phyloP scores from a whole-genome alignment of 2,888 invertebrate genomes.

The Rhaphigaster nebulosa region DNA sequence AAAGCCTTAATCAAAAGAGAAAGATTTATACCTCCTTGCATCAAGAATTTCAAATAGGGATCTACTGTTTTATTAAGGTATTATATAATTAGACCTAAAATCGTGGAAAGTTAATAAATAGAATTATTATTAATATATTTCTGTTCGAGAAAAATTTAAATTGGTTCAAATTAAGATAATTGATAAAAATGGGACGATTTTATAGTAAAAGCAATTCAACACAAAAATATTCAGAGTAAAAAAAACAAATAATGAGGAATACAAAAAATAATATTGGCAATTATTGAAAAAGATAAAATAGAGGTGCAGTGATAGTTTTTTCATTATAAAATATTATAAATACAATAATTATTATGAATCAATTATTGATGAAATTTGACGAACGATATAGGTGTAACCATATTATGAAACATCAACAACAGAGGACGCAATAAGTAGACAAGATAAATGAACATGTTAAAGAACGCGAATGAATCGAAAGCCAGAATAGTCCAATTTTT shows the following conservation, averaged over 20 bases:
- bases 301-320: too few relatives aligned
- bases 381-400: too few relatives aligned
- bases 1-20: neutral
- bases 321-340: too few relatives aligned
- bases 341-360: too few relatives aligned
- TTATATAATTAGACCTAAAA: neutral
- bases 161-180: neutral
- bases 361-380: too few relatives aligned
- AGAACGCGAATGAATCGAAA: too few relatives aligned
- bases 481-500: too few relatives aligned
- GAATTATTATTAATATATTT: neutral
- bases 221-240: neutral
- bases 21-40: neutral
- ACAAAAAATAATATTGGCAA: neutral
- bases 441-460: too few relatives aligned
- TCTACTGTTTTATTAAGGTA: neutral
- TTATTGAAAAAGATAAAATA: too few relatives aligned
- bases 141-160: neutral
- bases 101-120: neutral
- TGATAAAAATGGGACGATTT: neutral
- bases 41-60: neutral
- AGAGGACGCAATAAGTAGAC: too few relatives aligned
- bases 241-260: neutral
- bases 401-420: too few relatives aligned
- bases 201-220: neutral